phyloP scores from a whole-genome alignment of 2,113 vertebrate species.

The Aegithalos caudatus region DNA sequence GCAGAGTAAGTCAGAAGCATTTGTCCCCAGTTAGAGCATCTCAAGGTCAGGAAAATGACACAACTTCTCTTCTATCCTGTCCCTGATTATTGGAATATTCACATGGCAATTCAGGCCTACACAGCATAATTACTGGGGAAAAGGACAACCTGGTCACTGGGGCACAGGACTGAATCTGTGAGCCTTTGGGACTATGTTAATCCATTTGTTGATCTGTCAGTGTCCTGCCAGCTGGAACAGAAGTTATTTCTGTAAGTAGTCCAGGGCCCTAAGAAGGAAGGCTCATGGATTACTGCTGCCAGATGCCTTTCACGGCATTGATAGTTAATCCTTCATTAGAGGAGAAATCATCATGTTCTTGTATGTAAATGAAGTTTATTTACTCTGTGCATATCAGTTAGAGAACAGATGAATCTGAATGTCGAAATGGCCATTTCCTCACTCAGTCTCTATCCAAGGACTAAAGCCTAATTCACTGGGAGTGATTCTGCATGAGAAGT shows the following conservation, averaged over 20 bases:
- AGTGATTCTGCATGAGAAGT: not conserved
- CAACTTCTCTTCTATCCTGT: not conserved
- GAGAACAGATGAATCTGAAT: not conserved
- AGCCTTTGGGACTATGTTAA: not conserved
- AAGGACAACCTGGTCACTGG: not conserved
- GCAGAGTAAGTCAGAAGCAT: not conserved
- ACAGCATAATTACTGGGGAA: not conserved
- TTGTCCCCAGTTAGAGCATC: not conserved
- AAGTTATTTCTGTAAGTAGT: not conserved
- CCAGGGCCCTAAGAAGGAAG: not conserved
- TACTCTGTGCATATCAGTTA: not conserved
- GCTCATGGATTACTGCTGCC: not conserved
- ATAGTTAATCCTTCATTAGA: not conserved
- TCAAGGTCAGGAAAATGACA: not conserved
- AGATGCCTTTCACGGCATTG: not conserved
- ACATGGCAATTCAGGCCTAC: rapidly evolving
- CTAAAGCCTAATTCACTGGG: not conserved
- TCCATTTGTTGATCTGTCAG: not conserved
- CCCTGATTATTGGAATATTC: not conserved
- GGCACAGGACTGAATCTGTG: not conserved
- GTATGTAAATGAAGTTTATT: not conserved
- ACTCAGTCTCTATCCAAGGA: not conserved
- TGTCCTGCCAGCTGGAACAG: not conserved
- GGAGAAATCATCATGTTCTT: not conserved
- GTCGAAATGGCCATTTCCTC: not conserved